phyloP scores from a whole-genome alignment of 1,140 invertebrate species.

The Zaprionus davidi region DNA sequence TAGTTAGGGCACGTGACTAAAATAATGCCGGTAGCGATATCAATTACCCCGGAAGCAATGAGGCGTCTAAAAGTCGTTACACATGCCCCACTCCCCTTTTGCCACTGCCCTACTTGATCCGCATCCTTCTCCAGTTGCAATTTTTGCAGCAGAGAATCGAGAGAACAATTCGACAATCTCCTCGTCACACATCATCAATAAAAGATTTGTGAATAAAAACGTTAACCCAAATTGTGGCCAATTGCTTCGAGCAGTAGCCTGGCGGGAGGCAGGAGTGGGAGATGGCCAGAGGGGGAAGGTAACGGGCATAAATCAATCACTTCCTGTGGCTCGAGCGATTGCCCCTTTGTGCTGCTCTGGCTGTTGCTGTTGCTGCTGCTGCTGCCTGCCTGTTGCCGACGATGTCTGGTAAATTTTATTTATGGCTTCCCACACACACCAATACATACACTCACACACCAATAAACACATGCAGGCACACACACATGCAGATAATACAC shows the following conservation, averaged over 20 bases:
- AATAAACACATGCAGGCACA: conserved; percentile 7
- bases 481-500: conserved; percentile 1
- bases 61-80: conserved; percentile 61
- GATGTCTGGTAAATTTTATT: conserved; percentile 65
- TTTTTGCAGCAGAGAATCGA: conserved; percentile 11
- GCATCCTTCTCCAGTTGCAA: background rate
- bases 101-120: background rate
- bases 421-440: conserved; percentile 50
- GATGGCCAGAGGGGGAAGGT: background rate
- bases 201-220: conserved; percentile 68
- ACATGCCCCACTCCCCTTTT: background rate
- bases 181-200: conserved; percentile 78
- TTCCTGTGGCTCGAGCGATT: conserved; percentile 71
- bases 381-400: conserved; percentile 27
- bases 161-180: conserved; percentile 44
- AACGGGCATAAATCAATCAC: conserved; percentile 74
- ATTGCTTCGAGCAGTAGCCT: conserved; percentile 30
- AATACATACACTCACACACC: conserved; percentile 9
- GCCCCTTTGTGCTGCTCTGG: conserved; percentile 15
- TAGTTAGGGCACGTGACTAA: conserved; percentile 72
- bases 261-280: background rate
- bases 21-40: conserved; percentile 59
- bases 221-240: conserved; percentile 68
- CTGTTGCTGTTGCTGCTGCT: conserved; percentile 1
- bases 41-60: conserved; percentile 68